Conservation (phyloP, 2,888 invertebrate genomes). For the Drosophila parthenogenetica region DNA sequence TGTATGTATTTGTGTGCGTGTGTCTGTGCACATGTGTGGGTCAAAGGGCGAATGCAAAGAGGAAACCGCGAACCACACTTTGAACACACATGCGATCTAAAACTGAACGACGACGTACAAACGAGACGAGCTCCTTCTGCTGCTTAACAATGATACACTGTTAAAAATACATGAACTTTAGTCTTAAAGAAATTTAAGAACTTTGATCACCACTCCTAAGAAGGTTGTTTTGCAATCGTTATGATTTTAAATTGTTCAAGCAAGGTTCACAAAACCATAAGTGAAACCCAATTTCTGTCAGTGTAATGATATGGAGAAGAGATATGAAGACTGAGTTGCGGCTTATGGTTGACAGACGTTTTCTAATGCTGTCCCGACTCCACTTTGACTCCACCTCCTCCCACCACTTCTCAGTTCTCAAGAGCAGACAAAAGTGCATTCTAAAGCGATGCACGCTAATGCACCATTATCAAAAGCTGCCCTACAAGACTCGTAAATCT, state of each 20-base stretch:
- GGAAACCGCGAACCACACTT: slow-evolving; percentile 61
- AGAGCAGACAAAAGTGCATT: slow-evolving; percentile 62
- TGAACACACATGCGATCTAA: slow-evolving; percentile 56
- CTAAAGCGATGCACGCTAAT: slow-evolving; percentile 72
- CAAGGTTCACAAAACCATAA: no score
- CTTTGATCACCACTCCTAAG: no score
- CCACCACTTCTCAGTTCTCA: neutral
- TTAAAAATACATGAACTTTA: no score
- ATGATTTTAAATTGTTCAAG: no score
- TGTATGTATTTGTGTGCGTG: neutral
- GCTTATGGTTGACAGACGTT: slow-evolving; percentile 53
- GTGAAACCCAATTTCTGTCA: no score
- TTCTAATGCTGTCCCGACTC: slow-evolving; percentile 36
- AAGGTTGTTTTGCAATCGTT: no score
- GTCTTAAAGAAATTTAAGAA: no score
- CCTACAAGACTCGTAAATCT: slow-evolving; percentile 68
- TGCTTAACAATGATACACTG: slow-evolving; percentile 66
- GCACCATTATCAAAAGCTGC: slow-evolving; percentile 74
- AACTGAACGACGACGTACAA: slow-evolving; percentile 49
- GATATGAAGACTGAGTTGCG: slow-evolving; percentile 27
- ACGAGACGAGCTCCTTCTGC: slow-evolving; percentile 49
- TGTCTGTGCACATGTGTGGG: slow-evolving; percentile 27
- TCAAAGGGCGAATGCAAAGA: slow-evolving; percentile 60
- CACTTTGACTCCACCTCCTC: neutral
- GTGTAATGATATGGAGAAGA: neutral